These are phyloP conservation scores for Ophion ellenae DNA, from an alignment of 2,888 invertebrate species.

Conservation along the genomic window DNA sequence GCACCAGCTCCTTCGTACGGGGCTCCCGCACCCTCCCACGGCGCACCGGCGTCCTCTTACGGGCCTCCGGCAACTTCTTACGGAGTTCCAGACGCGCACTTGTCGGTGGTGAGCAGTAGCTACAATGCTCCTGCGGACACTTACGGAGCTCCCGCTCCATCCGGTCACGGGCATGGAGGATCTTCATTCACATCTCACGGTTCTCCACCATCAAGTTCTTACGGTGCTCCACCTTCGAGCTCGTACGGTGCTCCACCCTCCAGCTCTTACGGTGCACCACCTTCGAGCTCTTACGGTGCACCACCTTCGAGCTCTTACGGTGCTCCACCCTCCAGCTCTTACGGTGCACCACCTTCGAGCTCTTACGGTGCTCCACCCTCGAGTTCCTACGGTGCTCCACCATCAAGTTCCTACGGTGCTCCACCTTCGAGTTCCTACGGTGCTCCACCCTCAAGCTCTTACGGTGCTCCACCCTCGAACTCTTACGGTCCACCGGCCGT, in stretches of 20 bases:
- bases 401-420: slow-evolving; percentile 36
- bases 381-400: slow-evolving; percentile 47
- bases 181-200: slow-evolving; percentile 35
- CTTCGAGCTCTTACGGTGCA: slow-evolving; percentile 46
- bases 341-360: slow-evolving; percentile 35
- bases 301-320: slow-evolving; percentile 42
- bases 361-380: slow-evolving; percentile 44
- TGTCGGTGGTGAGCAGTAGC: slow-evolving; percentile 43
- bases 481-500: slow-evolving; percentile 65
- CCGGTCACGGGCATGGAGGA: slow-evolving; percentile 42
- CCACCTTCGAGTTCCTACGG: slow-evolving; percentile 46
- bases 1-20: slow-evolving; percentile 50
- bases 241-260: slow-evolving; percentile 53
- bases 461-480: slow-evolving; percentile 49
- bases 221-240: slow-evolving; percentile 32
- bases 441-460: slow-evolving; percentile 33
- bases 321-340: slow-evolving; percentile 39
- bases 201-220: slow-evolving; percentile 39
- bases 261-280: slow-evolving; percentile 39
- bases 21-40: slow-evolving; percentile 62
- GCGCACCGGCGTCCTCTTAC: slow-evolving; percentile 64
- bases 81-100: slow-evolving; percentile 71
- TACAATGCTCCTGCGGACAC: slow-evolving; percentile 56
- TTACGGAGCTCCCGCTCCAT: slow-evolving; percentile 62
- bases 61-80: slow-evolving; percentile 66